Base-by-base conservation (phyloP, 2,797 vertebrate species). In the Poecilia velifera region DNA sequence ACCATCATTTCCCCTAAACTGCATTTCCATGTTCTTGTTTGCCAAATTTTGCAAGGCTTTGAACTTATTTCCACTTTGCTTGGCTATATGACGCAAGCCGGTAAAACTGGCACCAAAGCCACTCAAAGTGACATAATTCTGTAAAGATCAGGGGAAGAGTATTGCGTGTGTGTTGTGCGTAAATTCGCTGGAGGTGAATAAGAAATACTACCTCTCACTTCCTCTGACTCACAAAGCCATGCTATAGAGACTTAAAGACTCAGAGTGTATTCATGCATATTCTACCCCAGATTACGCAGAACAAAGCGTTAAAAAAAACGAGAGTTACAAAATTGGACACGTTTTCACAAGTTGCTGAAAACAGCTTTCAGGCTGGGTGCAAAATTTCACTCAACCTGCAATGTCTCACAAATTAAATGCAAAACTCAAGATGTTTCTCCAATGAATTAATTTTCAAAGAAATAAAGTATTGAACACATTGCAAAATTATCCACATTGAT, bases 141-240 rank as follows among this genome's bases (percentile, higher is more conserved):
- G 77, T 74, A 72, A 79, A 86, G 84, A 91, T 74, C 76, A 83
- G 80, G 74, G 46, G 72, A 79, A 78, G 18, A 76, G 85, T 76
- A 84, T 75, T 83, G 83, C 64, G 83, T 82, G 82, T 75, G 46
- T 79, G 78, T 13, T 25, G 59, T 85, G 83, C 74, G 62, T 77
- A 84, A 71, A 78, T 76, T 59, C 53, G 47, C 36, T 43, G 62
- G 57, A 81, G 45, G n/a, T 82, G 53, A 51, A 84, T 72, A 47
- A 79, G 47, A 86, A 4, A 6, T 68, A 83, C 85, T 75, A 82
- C 86, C 77, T 85, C 91, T 92, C 87, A 90, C 90, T 92, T 93
- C 91, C 93, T 91, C 85, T 93, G 89, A 92, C 90, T 91, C 89
- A 94, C 76, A 78, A 76, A 49, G 46, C 66, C 55, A 3, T 75